Percentiles rank a stretch among this genome's conserved stretches.
These are phyloP conservation scores for Ailuropoda melanoleuca DNA, from an alignment of 2,113 vertebrate genomes.

Conservation along the genomic window DNA sequence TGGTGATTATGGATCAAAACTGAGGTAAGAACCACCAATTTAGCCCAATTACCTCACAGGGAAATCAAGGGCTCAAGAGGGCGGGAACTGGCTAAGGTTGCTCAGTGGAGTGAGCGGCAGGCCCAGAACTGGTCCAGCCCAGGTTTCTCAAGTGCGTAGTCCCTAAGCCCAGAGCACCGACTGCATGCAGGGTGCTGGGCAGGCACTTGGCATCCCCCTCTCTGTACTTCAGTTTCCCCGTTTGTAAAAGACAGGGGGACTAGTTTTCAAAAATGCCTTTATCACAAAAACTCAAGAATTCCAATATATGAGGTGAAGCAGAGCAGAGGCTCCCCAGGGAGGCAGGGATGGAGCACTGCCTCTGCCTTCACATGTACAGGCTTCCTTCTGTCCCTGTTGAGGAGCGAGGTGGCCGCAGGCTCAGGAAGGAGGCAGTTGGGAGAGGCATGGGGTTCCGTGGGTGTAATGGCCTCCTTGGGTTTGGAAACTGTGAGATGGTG, in stretches of 20 bases:
- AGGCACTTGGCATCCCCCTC: neutral
- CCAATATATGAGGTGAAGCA: neutral
- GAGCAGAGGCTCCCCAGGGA: neutral
- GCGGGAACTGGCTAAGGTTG: neutral
- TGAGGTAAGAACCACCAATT: neutral
- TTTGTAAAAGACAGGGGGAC: neutral
- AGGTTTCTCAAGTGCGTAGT: neutral
- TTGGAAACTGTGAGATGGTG: neutral
- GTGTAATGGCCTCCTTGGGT: neutral
- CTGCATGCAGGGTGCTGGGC: neutral
- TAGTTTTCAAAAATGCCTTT: neutral
- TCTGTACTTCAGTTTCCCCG: neutral
- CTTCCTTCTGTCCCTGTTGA: neutral
- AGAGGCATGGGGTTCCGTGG: neutral
- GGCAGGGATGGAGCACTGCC: neutral
- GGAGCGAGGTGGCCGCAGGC: no score
- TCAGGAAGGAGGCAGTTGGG: neutral
- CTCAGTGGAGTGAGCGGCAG: neutral
- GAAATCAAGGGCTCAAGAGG: neutral
- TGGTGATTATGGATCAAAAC: neutral
- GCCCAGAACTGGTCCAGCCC: neutral
- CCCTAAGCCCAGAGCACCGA: neutral
- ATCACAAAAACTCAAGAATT: neutral
- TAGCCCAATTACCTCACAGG: neutral
- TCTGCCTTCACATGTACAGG: no score